Conservation (phyloP, 1,140 invertebrate genomes). For the Gryllus bimaculatus region DNA sequence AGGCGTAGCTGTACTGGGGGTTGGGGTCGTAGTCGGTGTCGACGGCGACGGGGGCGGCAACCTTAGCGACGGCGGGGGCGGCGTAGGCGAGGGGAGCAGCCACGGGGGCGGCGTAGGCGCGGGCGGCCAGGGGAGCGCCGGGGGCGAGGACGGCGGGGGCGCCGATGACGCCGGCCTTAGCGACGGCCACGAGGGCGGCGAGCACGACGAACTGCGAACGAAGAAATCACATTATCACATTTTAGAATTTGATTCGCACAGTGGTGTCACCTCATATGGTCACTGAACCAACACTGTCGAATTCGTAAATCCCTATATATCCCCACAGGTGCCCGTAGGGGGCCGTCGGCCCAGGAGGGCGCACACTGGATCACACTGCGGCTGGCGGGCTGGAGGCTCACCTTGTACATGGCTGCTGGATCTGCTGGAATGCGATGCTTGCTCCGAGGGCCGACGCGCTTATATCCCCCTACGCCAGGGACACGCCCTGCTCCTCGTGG, state of each 20-base stretch:
- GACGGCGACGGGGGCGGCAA: conserved; percentile 18
- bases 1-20: conserved; percentile 19
- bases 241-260: neutral
- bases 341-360: neutral
- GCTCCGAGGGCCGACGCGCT: neutral
- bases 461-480: neutral
- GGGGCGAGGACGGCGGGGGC: conserved; percentile 21
- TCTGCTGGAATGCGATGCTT: neutral
- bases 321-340: neutral
- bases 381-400: neutral
- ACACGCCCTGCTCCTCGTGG: neutral
- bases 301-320: neutral
- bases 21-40: conserved; percentile 19
- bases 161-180: conserved; percentile 20
- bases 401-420: neutral
- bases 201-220: conserved; percentile 20
- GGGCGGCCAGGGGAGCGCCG: conserved; percentile 19
- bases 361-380: neutral
- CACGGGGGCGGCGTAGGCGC: neutral
- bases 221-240: neutral
- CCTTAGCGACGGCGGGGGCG: conserved; percentile 19
- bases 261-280: neutral
- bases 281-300: neutral
- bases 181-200: conserved; percentile 23
- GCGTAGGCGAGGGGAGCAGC: conserved; percentile 16